Evolutionary conservation across 2,113 vertebrate species (phyloP).

Genomic region (Thinocorus orbignyianus): DNA sequence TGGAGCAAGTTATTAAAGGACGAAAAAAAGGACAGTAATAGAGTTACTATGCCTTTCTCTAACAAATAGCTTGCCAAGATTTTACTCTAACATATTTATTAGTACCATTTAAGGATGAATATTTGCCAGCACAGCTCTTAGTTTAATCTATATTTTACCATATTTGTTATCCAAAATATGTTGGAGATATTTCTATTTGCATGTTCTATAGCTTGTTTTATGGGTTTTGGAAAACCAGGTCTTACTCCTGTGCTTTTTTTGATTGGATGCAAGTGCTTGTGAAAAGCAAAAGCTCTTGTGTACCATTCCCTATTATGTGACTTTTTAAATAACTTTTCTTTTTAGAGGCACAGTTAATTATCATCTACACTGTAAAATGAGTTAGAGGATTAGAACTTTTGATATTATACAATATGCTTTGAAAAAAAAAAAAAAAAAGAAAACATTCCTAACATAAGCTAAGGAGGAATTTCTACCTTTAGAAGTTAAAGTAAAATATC

Average conservation of each 20-base stretch:
- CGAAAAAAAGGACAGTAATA: background rate
- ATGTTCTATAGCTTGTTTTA: conserved; percentile 35
- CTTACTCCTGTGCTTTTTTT: background rate
- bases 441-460: background rate
- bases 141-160: conserved; percentile 43
- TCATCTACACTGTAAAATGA: background rate
- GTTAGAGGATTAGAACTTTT: background rate
- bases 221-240: conserved; percentile 42
- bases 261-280: background rate
- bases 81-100: conserved; percentile 54
- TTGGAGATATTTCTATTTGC: conserved; percentile 54
- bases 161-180: conserved; percentile 56
- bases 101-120: conserved; percentile 53
- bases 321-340: background rate
- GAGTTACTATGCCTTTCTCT: background rate
- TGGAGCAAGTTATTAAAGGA: background rate
- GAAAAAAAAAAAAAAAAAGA: background rate
- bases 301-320: background rate
- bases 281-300: conserved; percentile 42
- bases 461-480: background rate
- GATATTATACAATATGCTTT: background rate
- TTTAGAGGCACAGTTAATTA: background rate
- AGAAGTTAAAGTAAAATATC: background rate
- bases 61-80: conserved; percentile 34
- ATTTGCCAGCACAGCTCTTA: conserved; percentile 49